Evolutionary conservation across 2,888 invertebrate genomes (phyloP).

Genomic region (Anorthoa munda): DNA sequence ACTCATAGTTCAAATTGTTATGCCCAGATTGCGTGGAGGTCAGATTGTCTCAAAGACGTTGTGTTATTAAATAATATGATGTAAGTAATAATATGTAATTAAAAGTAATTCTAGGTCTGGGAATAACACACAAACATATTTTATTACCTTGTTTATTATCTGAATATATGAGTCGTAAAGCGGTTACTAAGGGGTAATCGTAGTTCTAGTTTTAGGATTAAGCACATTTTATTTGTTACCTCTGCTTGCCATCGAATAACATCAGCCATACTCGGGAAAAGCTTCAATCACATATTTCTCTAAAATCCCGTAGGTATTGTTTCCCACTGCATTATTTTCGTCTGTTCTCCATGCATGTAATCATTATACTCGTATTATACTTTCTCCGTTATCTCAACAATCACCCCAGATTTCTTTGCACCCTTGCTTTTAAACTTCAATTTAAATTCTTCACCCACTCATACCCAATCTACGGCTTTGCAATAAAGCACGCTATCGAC

Average conservation of each 20-base stretch:
- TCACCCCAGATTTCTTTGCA: neutral
- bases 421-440: conserved; percentile 13
- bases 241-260: neutral
- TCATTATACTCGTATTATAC: too few relatives aligned
- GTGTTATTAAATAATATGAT: conserved; percentile 4
- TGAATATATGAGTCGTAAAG: conserved; percentile 2
- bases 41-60: conserved; percentile 17
- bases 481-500: conserved; percentile 65
- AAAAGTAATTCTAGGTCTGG: conserved; percentile 11
- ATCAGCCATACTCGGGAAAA: neutral
- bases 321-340: neutral
- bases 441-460: conserved; percentile 33
- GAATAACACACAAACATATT: conserved; percentile 7
- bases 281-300: neutral
- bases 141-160: conserved; percentile 29
- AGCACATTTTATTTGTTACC: neutral
- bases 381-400: neutral
- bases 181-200: neutral
- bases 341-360: neutral
- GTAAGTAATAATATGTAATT: conserved; percentile 15
- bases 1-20: conserved; percentile 19
- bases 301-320: neutral
- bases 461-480: conserved; percentile 41
- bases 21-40: conserved; percentile 9
- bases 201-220: neutral